Conservation (phyloP, 2,113 vertebrate species). For the Bubo blakistoni region DNA sequence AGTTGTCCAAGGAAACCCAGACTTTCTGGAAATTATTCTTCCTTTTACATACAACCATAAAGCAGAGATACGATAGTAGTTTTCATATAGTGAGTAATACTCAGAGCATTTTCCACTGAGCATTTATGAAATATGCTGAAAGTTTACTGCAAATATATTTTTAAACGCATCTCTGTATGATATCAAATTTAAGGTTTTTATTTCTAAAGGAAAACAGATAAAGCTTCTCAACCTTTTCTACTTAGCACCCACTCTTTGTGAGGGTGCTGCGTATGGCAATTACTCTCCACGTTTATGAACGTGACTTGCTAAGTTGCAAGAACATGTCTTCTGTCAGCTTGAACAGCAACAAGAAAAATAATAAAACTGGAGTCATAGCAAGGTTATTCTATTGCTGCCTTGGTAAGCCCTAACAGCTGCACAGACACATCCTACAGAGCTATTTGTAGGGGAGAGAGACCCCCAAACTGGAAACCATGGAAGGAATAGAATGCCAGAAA, state of each 20-base stretch:
- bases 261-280: neutral
- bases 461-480: neutral
- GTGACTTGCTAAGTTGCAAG: neutral
- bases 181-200: neutral
- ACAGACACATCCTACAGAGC: neutral
- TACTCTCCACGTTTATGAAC: neutral
- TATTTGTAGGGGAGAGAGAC: neutral
- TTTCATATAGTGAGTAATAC: neutral
- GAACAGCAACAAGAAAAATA: neutral
- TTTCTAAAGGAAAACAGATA: neutral
- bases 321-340: neutral
- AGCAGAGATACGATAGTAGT: rapidly evolving
- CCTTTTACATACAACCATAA: neutral
- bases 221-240: neutral
- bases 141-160: neutral
- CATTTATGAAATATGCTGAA: neutral
- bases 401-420: conserved; percentile 28
- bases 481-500: conserved; percentile 18
- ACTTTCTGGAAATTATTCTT: neutral
- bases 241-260: neutral
- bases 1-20: neutral
- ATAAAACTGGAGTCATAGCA: neutral
- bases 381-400: neutral
- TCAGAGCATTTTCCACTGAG: neutral
- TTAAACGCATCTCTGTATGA: neutral